phyloP scores from a whole-genome alignment of 2,888 invertebrate species.

The Lasioglossum lativentre region DNA sequence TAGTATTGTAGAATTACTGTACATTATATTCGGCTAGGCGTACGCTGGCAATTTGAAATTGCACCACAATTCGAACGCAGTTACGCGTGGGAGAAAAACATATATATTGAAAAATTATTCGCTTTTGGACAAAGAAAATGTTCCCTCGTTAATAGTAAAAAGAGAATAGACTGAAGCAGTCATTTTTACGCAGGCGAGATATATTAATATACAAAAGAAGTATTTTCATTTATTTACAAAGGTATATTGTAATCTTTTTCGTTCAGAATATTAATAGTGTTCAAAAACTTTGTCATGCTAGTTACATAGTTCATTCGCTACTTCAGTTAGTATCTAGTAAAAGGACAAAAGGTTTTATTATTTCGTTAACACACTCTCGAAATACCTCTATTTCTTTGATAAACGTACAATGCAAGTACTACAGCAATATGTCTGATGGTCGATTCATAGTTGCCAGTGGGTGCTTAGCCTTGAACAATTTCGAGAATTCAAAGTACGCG shows the following conservation, averaged over 20 bases:
- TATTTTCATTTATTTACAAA: background rate
- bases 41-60: conserved; percentile 2
- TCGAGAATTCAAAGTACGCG: background rate
- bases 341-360: background rate
- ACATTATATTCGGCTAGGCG: background rate
- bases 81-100: background rate
- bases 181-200: background rate
- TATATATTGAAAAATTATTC: background rate
- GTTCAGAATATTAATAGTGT: too few species aligned
- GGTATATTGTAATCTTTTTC: background rate
- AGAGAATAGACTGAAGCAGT: background rate
- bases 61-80: background rate
- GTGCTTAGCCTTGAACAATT: background rate
- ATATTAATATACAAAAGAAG: background rate
- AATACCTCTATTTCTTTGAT: background rate
- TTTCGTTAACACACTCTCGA: background rate
- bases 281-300: background rate
- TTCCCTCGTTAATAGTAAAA: background rate
- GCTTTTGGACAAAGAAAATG: background rate
- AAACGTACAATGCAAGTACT: background rate
- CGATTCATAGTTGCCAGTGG: background rate
- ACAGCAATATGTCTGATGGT: background rate
- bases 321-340: background rate
- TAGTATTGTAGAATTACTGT: background rate
- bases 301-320: background rate